Conservation (phyloP, 1,140 invertebrate species). For the Drosophila repletoides region DNA sequence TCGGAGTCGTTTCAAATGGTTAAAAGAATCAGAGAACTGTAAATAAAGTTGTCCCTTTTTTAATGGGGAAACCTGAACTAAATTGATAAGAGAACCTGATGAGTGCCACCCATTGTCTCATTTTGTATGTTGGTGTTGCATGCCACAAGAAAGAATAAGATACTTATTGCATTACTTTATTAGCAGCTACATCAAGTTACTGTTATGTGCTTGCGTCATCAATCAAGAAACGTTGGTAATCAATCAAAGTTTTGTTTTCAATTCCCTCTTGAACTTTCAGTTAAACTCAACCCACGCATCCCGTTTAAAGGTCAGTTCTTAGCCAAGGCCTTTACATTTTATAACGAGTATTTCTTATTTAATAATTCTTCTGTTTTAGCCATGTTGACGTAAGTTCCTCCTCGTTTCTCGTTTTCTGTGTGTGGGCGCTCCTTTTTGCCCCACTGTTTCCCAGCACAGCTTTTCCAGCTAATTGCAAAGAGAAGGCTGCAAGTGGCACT, state of each 20-base stretch:
- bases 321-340: too few species aligned
- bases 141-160: too few species aligned
- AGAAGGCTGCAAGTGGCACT: background rate
- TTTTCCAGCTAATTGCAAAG: conserved; percentile 3
- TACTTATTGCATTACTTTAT: background rate
- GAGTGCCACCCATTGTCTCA: background rate
- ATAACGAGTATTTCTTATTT: background rate
- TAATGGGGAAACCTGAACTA: background rate
- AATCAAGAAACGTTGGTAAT: background rate
- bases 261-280: too few species aligned
- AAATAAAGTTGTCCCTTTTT: too few species aligned
- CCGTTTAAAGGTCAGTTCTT: too few species aligned
- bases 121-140: background rate
- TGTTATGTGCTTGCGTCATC: background rate
- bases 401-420: background rate
- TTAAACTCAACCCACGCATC: too few species aligned
- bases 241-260: conserved; percentile 1
- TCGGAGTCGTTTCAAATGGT: too few species aligned
- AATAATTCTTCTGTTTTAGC: background rate
- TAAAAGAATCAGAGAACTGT: too few species aligned
- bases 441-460: too few species aligned
- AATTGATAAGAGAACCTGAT: background rate
- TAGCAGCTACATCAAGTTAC: background rate
- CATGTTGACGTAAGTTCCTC: background rate
- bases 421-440: too few species aligned